Base-by-base conservation (phyloP, 2,888 invertebrate genomes). In the Atethmia centrago region DNA sequence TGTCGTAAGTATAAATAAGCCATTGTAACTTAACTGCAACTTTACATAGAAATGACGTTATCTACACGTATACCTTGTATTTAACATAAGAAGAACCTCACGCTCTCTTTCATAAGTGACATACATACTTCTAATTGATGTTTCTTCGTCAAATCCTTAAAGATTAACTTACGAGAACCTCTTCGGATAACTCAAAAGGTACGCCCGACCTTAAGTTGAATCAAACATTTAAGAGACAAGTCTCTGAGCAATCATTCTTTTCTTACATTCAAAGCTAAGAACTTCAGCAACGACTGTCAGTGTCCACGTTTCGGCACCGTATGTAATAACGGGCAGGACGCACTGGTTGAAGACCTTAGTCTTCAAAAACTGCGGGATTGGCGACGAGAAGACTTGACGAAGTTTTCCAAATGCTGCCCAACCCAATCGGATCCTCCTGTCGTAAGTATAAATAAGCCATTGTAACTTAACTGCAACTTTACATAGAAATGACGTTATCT, bases 221-320 rank as follows among this genome's bases (percentile, higher is more conserved):
- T 77, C 69, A 80, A 80, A 75, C 58, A 67, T 82, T 72, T 56
- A 74, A 72, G 74, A 71, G 74, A 64, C 56, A 31, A 76, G 28
- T 58, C 61, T 68, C 51, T 21, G 71, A 73, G 78, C 76, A 83
- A 79, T 85, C 67, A 73, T 74, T 79, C 69, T 75, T 83, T 78
- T 74, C 67, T 73, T 75, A 79, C 53, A 79, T 77, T 79, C 63
- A 70, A 77, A 79, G 74, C 67, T 74, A 45, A 74, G 63, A 77
- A 81, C 65, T 77, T 75, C n/a, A 75, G 70, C 47, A 73, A 69
- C n/a, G n/a, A n/a, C n/a, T n/a, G n/a, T n/a, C n/a, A n/a, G n/a
- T n/a, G n/a, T n/a, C n/a, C n/a, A n/a, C n/a, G n/a, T n/a, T n/a
- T n/a, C n/a, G n/a, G n/a, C n/a, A n/a, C n/a, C n/a, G n/a, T n/a